Percentiles rank a stretch among this genome's conserved stretches.
Conservation (phyloP, 2,888 invertebrate genomes). For the Platerodrilus igneus region DNA sequence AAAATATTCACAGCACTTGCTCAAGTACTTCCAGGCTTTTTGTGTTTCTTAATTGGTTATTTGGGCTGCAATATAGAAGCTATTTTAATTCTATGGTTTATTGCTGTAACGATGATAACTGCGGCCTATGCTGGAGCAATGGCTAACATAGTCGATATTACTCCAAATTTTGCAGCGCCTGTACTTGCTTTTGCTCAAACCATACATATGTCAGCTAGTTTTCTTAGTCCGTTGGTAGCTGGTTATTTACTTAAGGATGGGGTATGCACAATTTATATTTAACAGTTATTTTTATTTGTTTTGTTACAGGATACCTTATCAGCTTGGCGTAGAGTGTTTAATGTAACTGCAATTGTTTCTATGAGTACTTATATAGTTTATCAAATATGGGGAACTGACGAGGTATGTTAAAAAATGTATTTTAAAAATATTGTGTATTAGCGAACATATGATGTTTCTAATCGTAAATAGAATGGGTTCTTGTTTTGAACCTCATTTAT, state of each 20-base stretch:
- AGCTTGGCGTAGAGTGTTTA: slow-evolving; percentile 64
- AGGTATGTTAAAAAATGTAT: slow-evolving; percentile 50
- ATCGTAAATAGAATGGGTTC: too few relatives aligned
- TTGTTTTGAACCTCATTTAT: too few relatives aligned
- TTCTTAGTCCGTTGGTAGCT: slow-evolving; percentile 61
- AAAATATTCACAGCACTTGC: slow-evolving; percentile 65
- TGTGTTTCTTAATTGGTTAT: slow-evolving; percentile 60
- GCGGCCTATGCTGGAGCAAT: slow-evolving; percentile 71
- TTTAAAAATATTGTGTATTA: not conserved
- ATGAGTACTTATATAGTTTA: slow-evolving; percentile 60
- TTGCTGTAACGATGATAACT: slow-evolving; percentile 65
- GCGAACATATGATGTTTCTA: too few relatives aligned
- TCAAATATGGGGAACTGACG: slow-evolving; percentile 64
- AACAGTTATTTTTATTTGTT: not conserved
- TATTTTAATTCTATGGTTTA: slow-evolving; percentile 62
- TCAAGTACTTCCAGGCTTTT: slow-evolving; percentile 64
- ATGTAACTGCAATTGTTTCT: slow-evolving; percentile 56
- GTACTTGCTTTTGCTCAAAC: slow-evolving; percentile 70
- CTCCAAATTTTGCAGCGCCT: slow-evolving; percentile 72
- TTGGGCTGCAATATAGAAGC: slow-evolving; percentile 57
- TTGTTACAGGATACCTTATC: slow-evolving; percentile 44
- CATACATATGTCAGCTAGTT: slow-evolving; percentile 72
- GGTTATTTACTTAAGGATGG: slow-evolving; percentile 57
- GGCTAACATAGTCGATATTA: slow-evolving; percentile 73
- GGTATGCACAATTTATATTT: slow-evolving; percentile 40